Evolutionary conservation across 2,113 vertebrate species (phyloP).

Genomic region (Python bivittatus): DNA sequence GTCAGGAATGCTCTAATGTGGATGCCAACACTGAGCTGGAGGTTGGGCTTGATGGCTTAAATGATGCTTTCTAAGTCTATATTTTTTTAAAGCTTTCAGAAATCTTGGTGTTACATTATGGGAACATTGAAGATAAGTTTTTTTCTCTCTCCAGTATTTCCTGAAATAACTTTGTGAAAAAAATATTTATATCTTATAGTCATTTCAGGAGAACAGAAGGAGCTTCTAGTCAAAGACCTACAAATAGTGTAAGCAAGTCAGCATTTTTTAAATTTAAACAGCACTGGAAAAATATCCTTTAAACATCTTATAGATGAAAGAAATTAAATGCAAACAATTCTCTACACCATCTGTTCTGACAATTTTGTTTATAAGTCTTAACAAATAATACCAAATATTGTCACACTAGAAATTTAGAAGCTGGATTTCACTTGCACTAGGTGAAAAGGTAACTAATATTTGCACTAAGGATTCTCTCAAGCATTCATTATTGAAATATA

Average conservation of each 20-base stretch:
- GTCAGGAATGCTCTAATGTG: background rate
- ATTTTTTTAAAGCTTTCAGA: background rate
- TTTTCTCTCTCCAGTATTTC: background rate
- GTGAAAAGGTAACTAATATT: background rate
- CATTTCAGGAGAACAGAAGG: background rate
- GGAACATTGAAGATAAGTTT: background rate
- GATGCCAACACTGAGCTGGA: background rate
- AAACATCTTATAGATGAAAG: background rate
- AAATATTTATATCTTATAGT: background rate
- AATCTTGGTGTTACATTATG: background rate
- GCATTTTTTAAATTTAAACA: background rate
- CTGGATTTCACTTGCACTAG: background rate
- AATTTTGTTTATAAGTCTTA: background rate
- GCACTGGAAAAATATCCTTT: background rate
- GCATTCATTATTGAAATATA: background rate
- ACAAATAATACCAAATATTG: background rate
- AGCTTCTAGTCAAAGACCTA: background rate
- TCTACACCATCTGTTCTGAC: background rate
- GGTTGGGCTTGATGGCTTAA: background rate
- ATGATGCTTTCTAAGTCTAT: background rate
- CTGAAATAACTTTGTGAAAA: background rate
- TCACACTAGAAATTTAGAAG: background rate
- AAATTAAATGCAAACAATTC: background rate
- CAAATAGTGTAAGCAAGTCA: background rate
- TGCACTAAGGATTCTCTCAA: background rate